Evolutionary conservation across 2,888 invertebrate genomes (phyloP), one percentile per base, ranked within the genome.

Genomic region (Drymonia ruficornis): DNA sequence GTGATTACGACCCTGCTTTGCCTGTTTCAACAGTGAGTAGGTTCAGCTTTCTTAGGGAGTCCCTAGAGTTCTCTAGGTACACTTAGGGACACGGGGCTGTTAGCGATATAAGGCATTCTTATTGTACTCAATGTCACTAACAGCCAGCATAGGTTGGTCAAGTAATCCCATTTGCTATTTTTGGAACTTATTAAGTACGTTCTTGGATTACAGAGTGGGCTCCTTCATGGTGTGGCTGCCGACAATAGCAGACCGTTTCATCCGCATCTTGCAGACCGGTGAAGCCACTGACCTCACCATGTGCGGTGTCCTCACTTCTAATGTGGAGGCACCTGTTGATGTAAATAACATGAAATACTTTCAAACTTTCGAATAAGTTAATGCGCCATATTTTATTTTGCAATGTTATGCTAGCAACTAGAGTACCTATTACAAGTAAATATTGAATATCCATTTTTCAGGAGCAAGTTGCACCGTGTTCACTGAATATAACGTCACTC

Each of bases 21-120:
- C 34, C 80, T 94, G 12, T 81, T 94, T 88, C 94, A 95, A 93
- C 86, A 94, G 95, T 95, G 12, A 18, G 16, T 13, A 7, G 23
- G 23, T 23, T 23, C 23, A 23, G 3, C 23, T 6, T 23, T 23
- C 23, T 23, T 23, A 23, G 23, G n/a, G n/a, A n/a, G n/a, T n/a
- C n/a, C n/a, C n/a, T n/a, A n/a, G n/a, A n/a, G n/a, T n/a, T n/a
- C n/a, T n/a, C n/a, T n/a, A n/a, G n/a, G n/a, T n/a, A n/a, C n/a
- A n/a, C n/a, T n/a, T n/a, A n/a, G n/a, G n/a, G n/a, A n/a, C n/a
- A n/a, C n/a, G n/a, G n/a, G n/a, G n/a, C n/a, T n/a, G n/a, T n/a
- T n/a, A n/a, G n/a, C n/a, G n/a, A n/a, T n/a, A n/a, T n/a, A n/a
- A n/a, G n/a, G n/a, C n/a, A n/a, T n/a, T n/a, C n/a, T n/a, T n/a